Conservation (phyloP, 2,797 vertebrate genomes). For the Lepus oiostolus region DNA sequence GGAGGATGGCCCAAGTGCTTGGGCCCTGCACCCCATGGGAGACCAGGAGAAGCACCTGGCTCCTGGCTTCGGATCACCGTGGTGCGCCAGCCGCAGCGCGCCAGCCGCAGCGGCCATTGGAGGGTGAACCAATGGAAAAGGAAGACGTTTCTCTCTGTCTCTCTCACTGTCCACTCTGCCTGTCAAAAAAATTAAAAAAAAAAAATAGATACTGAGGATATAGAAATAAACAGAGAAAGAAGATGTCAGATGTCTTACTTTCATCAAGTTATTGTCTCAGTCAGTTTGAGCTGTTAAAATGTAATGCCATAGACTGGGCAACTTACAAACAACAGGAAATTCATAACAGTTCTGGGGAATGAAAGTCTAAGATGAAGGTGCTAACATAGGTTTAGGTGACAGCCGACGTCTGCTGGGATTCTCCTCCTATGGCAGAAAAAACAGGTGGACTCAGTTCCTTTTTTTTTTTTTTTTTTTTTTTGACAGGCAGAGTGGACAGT, state of each 20-base stretch:
- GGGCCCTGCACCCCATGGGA: no score
- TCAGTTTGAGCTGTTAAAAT: not conserved
- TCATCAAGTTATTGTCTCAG: not conserved
- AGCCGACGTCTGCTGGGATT: not conserved
- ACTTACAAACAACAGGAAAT: not conserved
- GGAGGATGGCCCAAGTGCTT: no score
- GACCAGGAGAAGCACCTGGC: no score
- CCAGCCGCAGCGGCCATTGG: no score
- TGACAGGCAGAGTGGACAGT: no score
- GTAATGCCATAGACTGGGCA: no score
- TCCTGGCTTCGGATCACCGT: no score
- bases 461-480: not conserved
- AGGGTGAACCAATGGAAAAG: no score
- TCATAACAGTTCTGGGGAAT: not conserved
- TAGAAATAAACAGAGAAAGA: not conserved
- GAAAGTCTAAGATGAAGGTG: not conserved
- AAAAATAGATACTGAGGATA: not conserved
- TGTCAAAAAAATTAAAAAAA: not conserved
- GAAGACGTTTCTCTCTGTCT: no score
- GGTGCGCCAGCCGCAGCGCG: no score
- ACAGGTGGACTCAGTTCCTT: not conserved
- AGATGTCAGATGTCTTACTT: not conserved
- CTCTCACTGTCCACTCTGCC: no score
- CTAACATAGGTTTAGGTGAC: not conserved
- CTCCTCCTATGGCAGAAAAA: not conserved